Evolutionary conservation across 2,888 invertebrate species (phyloP).

Genomic region (Heteromurus nitidus): DNA sequence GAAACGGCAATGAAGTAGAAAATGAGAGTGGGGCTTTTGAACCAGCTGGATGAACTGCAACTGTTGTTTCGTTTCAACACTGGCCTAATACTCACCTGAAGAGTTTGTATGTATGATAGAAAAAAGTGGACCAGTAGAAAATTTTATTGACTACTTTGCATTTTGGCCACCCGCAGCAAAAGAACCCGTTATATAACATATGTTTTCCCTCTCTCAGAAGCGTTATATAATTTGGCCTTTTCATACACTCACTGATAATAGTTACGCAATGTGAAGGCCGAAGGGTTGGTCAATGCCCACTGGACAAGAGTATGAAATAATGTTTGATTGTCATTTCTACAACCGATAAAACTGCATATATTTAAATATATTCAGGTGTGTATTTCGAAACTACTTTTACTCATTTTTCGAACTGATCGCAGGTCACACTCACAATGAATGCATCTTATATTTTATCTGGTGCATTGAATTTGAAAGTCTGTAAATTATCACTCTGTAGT

Average conservation of each 20-base stretch:
- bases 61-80: constrained; percentile 29
- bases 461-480: background rate
- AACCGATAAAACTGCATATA: background rate
- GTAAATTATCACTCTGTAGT: background rate
- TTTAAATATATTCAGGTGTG: background rate
- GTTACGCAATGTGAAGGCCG: background rate
- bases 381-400: background rate
- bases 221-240: constrained; percentile 2
- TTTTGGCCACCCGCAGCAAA: background rate
- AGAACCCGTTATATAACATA: constrained; percentile 21
- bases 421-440: background rate
- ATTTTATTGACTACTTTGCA: background rate
- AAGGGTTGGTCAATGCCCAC: constrained; percentile 40
- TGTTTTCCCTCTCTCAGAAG: background rate
- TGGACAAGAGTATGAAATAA: background rate
- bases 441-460: background rate
- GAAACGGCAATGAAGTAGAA: background rate
- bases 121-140: constrained; percentile 25
- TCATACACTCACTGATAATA: background rate
- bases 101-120: background rate
- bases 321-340: background rate
- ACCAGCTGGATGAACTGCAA: constrained; percentile 41
- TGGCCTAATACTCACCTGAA: too few relatives aligned
- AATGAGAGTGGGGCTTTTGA: constrained; percentile 26
- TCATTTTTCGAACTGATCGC: background rate